A percentile compares a stretch with the other conserved stretches of the same genome.
phyloP scores from a whole-genome alignment of 2,888 invertebrate genomes.

The Thymelicus acteon region DNA sequence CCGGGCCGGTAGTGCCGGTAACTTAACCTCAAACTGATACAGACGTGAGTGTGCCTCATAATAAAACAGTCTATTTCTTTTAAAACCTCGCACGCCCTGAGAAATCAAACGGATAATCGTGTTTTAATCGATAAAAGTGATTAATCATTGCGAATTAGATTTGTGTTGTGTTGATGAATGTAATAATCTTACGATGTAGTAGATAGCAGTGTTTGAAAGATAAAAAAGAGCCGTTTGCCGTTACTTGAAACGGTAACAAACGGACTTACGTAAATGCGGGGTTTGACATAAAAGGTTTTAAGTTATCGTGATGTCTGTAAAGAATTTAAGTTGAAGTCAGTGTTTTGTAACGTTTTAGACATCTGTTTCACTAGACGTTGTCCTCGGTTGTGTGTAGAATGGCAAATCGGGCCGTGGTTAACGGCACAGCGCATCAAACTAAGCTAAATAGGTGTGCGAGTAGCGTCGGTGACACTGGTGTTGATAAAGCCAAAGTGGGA shows the following conservation, averaged over 20 bases:
- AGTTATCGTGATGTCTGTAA: slow-evolving; percentile 53
- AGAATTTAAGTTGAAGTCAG: slow-evolving; percentile 49
- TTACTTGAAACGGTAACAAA: slow-evolving; percentile 23
- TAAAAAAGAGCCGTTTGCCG: slow-evolving; percentile 19
- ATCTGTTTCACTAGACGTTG: slow-evolving; percentile 25
- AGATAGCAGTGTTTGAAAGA: slow-evolving; percentile 23
- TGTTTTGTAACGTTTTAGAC: slow-evolving; percentile 41
- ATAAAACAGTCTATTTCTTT: slow-evolving; percentile 69
- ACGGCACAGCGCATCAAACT: slow-evolving; percentile 63
- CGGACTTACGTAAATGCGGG: slow-evolving; percentile 15
- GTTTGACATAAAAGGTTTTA: slow-evolving; percentile 28
- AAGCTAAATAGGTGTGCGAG: slow-evolving; percentile 76
- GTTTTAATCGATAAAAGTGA: neutral
- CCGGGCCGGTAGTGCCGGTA: slow-evolving; percentile 78
- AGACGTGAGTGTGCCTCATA: slow-evolving; percentile 79
- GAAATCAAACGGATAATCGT: neutral
- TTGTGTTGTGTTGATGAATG: neutral
- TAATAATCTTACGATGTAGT: slow-evolving; percentile 27
- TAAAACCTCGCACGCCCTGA: slow-evolving; percentile 49
- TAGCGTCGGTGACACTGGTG: slow-evolving; percentile 71
- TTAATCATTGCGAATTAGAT: neutral
- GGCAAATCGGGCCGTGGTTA: slow-evolving; percentile 68
- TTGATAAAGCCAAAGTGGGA: slow-evolving; percentile 76
- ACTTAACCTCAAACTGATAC: slow-evolving; percentile 84
- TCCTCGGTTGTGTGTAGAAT: slow-evolving; percentile 62